Conservation (phyloP, 2,797 vertebrate species). For the Sternotherus odoratus region DNA sequence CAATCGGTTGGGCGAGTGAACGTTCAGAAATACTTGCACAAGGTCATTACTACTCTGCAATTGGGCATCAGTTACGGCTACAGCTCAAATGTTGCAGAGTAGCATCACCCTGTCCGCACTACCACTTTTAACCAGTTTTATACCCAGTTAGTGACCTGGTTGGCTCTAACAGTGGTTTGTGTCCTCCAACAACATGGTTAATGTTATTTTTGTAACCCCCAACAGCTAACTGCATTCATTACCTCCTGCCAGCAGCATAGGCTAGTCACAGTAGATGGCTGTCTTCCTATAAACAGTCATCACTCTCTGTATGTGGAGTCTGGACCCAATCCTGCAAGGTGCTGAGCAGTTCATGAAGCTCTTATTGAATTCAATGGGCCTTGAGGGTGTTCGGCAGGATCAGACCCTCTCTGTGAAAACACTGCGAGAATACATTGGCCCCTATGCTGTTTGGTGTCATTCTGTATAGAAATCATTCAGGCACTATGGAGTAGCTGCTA, state of each 20-base stretch:
- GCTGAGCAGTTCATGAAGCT: neutral
- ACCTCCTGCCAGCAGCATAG: neutral
- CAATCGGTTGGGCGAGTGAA: neutral
- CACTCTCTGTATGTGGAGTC: neutral
- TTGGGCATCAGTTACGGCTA: neutral
- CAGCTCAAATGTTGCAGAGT: neutral
- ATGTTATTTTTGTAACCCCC: neutral
- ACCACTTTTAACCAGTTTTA: neutral
- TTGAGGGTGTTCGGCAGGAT: neutral
- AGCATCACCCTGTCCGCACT: neutral
- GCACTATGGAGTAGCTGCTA: neutral
- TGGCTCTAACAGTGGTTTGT: neutral
- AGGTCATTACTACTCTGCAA: neutral
- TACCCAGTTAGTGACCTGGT: neutral
- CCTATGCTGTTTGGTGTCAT: neutral
- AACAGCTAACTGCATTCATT: neutral
- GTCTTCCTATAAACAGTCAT: neutral
- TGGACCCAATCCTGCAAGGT: neutral
- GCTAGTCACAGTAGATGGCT: neutral
- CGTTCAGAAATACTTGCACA: neutral
- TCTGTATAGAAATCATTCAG: neutral
- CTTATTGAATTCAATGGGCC: too few relatives aligned
- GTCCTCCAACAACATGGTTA: neutral
- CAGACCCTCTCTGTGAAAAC: neutral
- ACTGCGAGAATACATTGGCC: neutral